phyloP scores from a whole-genome alignment of 1,140 invertebrate genomes.

The Aphaenogaster rudis region DNA sequence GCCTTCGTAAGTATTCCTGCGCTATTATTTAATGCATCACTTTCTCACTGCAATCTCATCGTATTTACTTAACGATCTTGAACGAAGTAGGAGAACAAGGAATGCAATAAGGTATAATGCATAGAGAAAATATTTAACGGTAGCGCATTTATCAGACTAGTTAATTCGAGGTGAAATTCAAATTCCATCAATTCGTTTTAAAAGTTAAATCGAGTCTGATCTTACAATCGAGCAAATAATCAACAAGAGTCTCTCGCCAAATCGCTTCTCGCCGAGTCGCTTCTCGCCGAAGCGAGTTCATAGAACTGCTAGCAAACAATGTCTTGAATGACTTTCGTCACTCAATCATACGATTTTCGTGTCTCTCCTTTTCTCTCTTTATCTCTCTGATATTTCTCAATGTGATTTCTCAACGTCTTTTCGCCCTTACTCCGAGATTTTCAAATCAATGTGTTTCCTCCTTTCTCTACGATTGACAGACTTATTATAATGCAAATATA shows the following conservation, averaged over 20 bases:
- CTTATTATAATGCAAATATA: conserved; percentile 72
- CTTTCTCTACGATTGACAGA: conserved; percentile 11
- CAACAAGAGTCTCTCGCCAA: not conserved
- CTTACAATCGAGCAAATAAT: conserved; percentile 16
- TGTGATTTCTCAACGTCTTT: not conserved
- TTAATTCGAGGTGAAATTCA: not conserved
- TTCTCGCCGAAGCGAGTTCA: not conserved
- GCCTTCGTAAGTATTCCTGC: conserved; percentile 92
- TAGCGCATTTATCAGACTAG: conserved; percentile 5
- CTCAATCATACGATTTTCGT: not conserved
- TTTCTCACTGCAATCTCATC: conserved; percentile 11
- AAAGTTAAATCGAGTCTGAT: conserved; percentile 26
- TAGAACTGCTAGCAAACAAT: not conserved
- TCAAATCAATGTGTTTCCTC: not conserved
- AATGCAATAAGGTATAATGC: conserved; percentile 17
- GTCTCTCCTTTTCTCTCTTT: not conserved
- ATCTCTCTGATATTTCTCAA: not conserved
- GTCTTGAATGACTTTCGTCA: not conserved
- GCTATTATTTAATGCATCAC: conserved; percentile 45
- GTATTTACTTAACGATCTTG: conserved; percentile 10
- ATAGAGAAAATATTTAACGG: conserved; percentile 27
- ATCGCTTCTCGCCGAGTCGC: too few species aligned
- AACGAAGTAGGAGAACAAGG: conserved; percentile 21
- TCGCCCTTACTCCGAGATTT: not conserved
- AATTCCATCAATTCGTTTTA: conserved; percentile 31